Base-by-base conservation (phyloP, 2,797 vertebrate genomes). In the Myotis pilosus region DNA sequence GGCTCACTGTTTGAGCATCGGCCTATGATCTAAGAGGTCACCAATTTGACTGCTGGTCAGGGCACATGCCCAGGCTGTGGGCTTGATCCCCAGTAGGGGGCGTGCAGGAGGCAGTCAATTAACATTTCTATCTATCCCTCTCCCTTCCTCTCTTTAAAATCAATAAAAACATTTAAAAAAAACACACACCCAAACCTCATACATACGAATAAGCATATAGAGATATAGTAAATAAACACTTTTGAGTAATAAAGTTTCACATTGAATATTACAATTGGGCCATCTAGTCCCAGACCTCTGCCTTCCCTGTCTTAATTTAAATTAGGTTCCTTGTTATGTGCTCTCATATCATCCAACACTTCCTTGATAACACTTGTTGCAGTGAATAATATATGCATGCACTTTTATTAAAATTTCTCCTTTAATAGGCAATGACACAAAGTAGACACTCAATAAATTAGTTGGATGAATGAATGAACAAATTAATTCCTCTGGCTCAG, bases 181-280 rank as follows among this genome's bases (percentile, higher is more conserved):
- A 30, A 60, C 11, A 60, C 11, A 60, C 12, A 60, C 25, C 6
- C 44, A 82, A 83, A 89, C 13, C 15, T 38, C 66, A 79, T 6
- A 92, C 15, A 75, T 36, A 78, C 0, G 2, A 60, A 68, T 74
- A 74, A 87, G 47, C 23, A 83, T 87, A 75, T 62, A 89, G 22
- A 95, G 15, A 5, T 7, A 89, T 3, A 60, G 23, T 20, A 72
- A 38, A 68, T n/a, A 86, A 86, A 74, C 16, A 36, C 8, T 30
- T 74, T 91, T 69, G 85, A 91, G 36, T 79, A 96, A 83, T 68
- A 1, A 95, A 20, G 22, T 86, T 89, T 94, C 72, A 91, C 15
- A 81, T 62, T 66, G n/a, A 81, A 41, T n/a, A 78, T 88, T 88
- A 68, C 22, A 85, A 64, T 20, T 25, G 20, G 41, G 23, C 13